Conservation (phyloP, 2,888 invertebrate genomes). For the Limulus polyphemus region DNA sequence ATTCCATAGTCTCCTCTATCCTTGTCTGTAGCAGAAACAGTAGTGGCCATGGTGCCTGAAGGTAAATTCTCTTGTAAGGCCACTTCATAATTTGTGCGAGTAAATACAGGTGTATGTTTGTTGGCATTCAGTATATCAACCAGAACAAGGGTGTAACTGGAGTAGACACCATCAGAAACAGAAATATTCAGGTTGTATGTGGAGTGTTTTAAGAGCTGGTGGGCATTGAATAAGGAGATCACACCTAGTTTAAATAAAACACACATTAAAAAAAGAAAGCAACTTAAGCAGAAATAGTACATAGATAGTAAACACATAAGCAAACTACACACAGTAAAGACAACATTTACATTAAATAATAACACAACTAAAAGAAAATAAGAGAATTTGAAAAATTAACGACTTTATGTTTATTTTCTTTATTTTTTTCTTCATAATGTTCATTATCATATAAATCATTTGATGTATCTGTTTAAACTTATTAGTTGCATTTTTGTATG, state of each 20-base stretch:
- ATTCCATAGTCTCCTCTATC: constrained; percentile 58
- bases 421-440: too few species aligned
- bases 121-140: constrained; percentile 46
- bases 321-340: too few species aligned
- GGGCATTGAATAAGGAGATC: constrained; percentile 58
- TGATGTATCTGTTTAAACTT: too few species aligned
- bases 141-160: constrained; percentile 54
- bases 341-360: too few species aligned
- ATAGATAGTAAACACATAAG: too few species aligned
- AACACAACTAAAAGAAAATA: too few species aligned
- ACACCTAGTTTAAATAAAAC: constrained; percentile 38
- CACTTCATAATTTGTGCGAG: constrained; percentile 61
- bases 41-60: constrained; percentile 59
- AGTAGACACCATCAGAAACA: constrained; percentile 89
- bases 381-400: too few species aligned
- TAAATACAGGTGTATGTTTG: constrained; percentile 62
- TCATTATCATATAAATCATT: too few species aligned
- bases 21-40: constrained; percentile 64
- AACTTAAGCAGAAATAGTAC: background rate
- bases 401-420: too few species aligned
- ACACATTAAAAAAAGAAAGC: background rate
- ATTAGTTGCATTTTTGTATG: too few species aligned
- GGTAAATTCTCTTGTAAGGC: constrained; percentile 65
- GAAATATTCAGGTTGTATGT: constrained; percentile 71
- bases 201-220: constrained; percentile 54